Percentiles rank a stretch among this genome's conserved stretches.
Evolutionary conservation across 2,888 invertebrate genomes (phyloP).

Genomic region (Liopterus haemorrhoidalis): DNA sequence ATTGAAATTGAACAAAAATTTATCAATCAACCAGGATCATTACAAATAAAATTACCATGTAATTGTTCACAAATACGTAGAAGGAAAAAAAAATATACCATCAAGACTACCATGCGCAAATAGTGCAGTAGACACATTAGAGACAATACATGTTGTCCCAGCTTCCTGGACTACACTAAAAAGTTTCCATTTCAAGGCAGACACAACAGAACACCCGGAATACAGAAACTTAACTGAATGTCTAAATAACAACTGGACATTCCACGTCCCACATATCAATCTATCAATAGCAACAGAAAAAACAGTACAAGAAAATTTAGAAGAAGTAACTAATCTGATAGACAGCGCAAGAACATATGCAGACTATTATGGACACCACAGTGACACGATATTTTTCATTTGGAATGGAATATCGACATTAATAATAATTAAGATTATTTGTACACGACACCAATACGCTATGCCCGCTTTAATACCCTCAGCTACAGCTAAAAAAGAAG

Average conservation of each 20-base stretch:
- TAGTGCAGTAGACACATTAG: background rate
- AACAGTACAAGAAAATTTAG: no score
- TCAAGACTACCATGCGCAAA: conserved; percentile 21
- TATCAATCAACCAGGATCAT: conserved; percentile 9
- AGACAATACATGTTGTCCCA: conserved; percentile 20
- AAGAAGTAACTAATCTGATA: no score
- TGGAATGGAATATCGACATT: no score
- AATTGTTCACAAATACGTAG: conserved; percentile 12
- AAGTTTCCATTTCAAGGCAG: conserved; percentile 18
- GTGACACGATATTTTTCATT: no score
- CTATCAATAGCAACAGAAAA: no score
- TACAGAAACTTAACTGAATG: conserved; percentile 15
- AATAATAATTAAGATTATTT: no score
- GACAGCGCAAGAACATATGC: no score
- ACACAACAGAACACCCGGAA: background rate
- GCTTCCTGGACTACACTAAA: conserved; percentile 24
- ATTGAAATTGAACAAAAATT: background rate
- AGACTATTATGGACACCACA: no score
- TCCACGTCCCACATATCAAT: background rate
- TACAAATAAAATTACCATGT: conserved; percentile 23
- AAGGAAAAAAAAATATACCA: conserved; percentile 16
- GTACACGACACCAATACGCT: no score
- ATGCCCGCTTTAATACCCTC: no score
- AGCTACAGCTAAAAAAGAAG: no score
- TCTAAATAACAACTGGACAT: conserved; percentile 18